Evolutionary conservation across 2,113 vertebrate species (phyloP).

Genomic region (Pitta sordida): DNA sequence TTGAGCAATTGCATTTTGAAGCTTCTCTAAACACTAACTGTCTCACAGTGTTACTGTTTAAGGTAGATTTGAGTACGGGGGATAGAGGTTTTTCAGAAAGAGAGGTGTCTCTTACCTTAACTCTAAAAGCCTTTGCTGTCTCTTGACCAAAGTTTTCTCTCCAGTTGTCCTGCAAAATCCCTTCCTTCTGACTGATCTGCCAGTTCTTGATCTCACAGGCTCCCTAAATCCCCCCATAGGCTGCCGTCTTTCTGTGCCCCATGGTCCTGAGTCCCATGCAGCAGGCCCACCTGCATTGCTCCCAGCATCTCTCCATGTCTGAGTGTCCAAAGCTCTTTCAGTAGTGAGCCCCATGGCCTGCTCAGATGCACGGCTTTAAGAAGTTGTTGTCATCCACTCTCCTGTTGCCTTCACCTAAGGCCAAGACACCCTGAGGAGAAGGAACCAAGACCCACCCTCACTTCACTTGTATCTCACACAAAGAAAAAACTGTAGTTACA

Average conservation of each 20-base stretch:
- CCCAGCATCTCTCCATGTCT: background rate
- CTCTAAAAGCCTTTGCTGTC: background rate
- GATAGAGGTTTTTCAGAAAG: background rate
- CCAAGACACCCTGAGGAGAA: rapidly evolving
- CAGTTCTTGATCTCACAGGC: background rate
- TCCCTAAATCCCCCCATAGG: rapidly evolving
- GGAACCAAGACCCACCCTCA: background rate
- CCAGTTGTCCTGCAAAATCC: background rate
- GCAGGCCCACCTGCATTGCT: background rate
- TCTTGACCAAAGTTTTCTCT: background rate
- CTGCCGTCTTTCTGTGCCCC: rapidly evolving
- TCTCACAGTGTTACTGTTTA: background rate
- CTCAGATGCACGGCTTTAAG: background rate
- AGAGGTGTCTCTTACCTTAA: background rate
- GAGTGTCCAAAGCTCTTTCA: background rate
- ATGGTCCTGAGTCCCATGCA: rapidly evolving
- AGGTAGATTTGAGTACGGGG: background rate
- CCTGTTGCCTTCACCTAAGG: background rate
- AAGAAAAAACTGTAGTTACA: background rate
- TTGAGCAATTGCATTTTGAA: background rate
- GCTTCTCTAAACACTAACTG: background rate
- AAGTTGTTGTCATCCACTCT: background rate
- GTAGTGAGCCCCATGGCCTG: background rate
- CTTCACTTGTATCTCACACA: background rate
- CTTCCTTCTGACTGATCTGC: background rate